Base-by-base conservation (phyloP, 2,888 invertebrate species). In the Taphrorychus bicolor region DNA sequence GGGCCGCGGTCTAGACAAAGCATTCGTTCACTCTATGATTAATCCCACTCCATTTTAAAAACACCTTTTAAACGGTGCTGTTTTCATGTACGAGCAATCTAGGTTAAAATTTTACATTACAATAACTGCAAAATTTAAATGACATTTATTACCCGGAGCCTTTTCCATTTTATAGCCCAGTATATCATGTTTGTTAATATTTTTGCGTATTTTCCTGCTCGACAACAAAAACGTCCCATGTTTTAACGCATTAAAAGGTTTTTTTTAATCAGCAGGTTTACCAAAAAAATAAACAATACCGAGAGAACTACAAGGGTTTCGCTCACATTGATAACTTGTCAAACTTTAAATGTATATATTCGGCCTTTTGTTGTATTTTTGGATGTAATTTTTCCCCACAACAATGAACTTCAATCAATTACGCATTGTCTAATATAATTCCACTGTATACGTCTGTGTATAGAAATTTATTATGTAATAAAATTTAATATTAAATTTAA, bases 401-500 rank as follows among this genome's bases (percentile, higher is more conserved):
- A 45, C 45, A 45, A 45, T 45, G 45, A 16, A 5, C 45, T 16
- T 45, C 16, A 45, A 45, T 45, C 45, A 45, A 45, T 45, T 45
- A 45, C 17, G 45, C 45, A 45, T 45, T 45, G 14, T 45, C 17
- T 45, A 45, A 45, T 45, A 32, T 32, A 14, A 45, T 7, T 45
- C 45, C 14, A 16, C 14, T 45, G 17, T 14, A 16, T 14, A 45
- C 45, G 17, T 14, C 7, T 17, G 14, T 45, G 14, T 45, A 45
- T 45, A 45, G 45, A 45, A 45, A 45, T 45, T 45, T 45, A 45
- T 45, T 45, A 45, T 17, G 45, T 16, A 11, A 17, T 45, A 45
- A 45, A 45, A 45, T 45, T 45, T 45, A 45, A 45, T 45, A 45
- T 45, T 17, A 45, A 45, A 45, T 45, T 45, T 45, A 14, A 45